Evolutionary conservation across 2,113 vertebrate species (phyloP), one percentile per base, ranked within the genome.

Genomic region (Perognathus longimembris): DNA sequence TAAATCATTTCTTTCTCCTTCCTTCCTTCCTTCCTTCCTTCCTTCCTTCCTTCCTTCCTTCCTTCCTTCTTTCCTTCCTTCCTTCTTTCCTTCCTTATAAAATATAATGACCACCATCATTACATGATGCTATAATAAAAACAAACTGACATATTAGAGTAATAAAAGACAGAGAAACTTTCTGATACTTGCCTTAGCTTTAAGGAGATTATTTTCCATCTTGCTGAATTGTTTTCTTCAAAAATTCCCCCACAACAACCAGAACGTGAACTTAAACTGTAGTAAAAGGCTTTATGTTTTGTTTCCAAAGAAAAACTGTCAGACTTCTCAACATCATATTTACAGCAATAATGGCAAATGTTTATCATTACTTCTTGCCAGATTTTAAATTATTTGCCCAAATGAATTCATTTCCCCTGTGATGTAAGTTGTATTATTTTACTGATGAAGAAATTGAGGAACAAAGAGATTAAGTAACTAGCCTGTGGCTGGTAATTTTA

Each of bases 221-320:
- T 89, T 86, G 36, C 50, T 75, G 61, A 89, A 81, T 89, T 26
- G 74, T 92, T 90, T 95, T 66, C 59, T 91, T 91, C 18, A 87
- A 82, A 18, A 2, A 89, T 30, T 82, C 85, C 77, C 82, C 12
- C 42, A 54, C 22, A 75, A 17, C 32, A 87, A 67, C 18, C 34
- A 81, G 24, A 93, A 83, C 77, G 40, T 71, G 36, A 87, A 11
- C 11, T 90, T 85, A 70, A 84, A 90, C 2, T 69, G 14, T 32
- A 86, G 61, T 40, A 45, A 30, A 79, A 61, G 15, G 4, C 75
- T 69, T 89, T 57, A 61, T 71, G 21, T 54, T 95, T 20, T 76
- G 3, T 76, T 22, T 14, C 3, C 90, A 59, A 34, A 70, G 78
- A 34, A 79, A 63, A 18, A 85, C 61, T 45, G 18, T 88, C 32